Evolutionary conservation across 2,888 invertebrate genomes (phyloP).

Genomic region (Antitype chi): DNA sequence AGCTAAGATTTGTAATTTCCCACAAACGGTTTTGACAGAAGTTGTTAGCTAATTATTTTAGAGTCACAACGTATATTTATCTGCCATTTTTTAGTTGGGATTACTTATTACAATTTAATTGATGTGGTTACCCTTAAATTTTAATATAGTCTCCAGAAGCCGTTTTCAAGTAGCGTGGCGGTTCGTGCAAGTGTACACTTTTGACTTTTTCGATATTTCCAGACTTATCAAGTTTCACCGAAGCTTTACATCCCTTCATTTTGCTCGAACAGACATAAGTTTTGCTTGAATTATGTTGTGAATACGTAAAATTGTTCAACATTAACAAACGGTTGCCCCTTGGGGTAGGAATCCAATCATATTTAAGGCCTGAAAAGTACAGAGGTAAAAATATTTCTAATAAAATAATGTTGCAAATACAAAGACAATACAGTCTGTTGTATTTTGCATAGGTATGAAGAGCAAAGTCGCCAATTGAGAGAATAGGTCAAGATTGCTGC

Average conservation of each 20-base stretch:
- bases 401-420: not conserved
- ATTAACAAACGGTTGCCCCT: constrained; percentile 23
- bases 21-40: not conserved
- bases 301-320: constrained; percentile 27
- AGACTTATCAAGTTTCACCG: constrained; percentile 22
- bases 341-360: constrained; percentile 18
- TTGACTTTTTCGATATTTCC: constrained; percentile 12
- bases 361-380: not conserved
- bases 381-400: not conserved
- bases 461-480: not conserved
- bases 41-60: not conserved
- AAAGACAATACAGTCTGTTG: not conserved
- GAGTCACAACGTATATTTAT: not conserved
- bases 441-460: not conserved
- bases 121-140: not conserved
- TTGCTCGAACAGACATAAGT: constrained; percentile 17
- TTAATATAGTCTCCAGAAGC: constrained; percentile 6
- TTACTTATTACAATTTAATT: not conserved
- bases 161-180: constrained; percentile 23
- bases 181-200: constrained; percentile 15
- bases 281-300: not conserved
- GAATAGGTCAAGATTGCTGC: no score
- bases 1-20: not conserved
- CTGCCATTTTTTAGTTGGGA: not conserved
- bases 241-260: constrained; percentile 19